Percentiles rank a stretch among this genome's conserved stretches.
phyloP scores from a whole-genome alignment of 2,797 vertebrate species.

The Muscicapa striata region DNA sequence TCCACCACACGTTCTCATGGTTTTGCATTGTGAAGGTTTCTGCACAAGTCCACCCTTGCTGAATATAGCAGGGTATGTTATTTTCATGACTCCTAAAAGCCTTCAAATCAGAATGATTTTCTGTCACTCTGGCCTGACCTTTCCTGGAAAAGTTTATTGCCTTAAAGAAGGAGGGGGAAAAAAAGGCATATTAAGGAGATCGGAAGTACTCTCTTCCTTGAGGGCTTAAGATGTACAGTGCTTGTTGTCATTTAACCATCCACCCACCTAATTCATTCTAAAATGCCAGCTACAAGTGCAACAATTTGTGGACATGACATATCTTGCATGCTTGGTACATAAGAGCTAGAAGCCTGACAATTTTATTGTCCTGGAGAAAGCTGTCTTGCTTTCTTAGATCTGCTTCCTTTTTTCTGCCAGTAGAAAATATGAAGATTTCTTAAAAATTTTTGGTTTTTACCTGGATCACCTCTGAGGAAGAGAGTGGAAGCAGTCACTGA shows the following conservation, averaged over 20 bases:
- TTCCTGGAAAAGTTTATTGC: conserved; percentile 39
- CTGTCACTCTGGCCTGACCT: conserved; percentile 55
- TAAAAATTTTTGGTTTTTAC: neutral
- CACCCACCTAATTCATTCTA: conserved; percentile 18
- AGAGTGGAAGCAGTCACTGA: neutral
- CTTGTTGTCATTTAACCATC: conserved; percentile 26
- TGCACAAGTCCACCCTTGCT: neutral
- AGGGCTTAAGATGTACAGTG: conserved; percentile 25
- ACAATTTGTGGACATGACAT: neutral
- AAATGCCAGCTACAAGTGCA: conserved; percentile 24
- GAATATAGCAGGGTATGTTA: neutral
- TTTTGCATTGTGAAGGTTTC: neutral
- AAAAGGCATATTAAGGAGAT: neutral
- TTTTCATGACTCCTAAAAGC: conserved; percentile 19
- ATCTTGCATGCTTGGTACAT: neutral
- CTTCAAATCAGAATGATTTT: conserved; percentile 66
- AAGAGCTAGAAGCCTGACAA: neutral
- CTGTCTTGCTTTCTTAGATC: neutral
- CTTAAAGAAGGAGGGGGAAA: conserved; percentile 1
- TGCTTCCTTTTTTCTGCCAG: neutral
- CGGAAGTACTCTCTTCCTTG: neutral
- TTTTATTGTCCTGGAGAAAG: neutral
- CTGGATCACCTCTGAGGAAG: neutral
- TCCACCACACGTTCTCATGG: rapidly evolving
- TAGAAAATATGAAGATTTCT: neutral